Percentiles rank a stretch among this genome's conserved stretches.
phyloP scores from a whole-genome alignment of 2,888 invertebrate species.

The Ichneumon xanthorius region DNA sequence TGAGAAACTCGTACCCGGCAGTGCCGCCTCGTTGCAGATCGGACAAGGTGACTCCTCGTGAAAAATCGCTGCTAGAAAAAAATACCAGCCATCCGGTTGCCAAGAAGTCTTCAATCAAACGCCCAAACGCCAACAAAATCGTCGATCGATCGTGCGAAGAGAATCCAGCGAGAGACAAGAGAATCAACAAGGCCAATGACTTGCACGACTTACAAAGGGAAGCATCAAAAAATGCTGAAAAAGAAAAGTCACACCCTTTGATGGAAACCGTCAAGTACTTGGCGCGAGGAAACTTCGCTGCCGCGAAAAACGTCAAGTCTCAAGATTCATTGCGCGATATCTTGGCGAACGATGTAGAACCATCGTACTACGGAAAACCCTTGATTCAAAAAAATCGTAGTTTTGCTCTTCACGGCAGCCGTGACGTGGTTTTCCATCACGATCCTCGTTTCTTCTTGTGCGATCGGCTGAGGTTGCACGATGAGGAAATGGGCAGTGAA shows the following conservation, averaged over 20 bases:
- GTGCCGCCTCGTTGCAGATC: neutral
- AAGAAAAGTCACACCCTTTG: conserved; percentile 15
- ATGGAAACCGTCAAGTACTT: conserved; percentile 65
- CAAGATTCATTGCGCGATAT: conserved; percentile 36
- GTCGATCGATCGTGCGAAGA: neutral
- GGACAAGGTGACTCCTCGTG: neutral
- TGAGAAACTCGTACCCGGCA: conserved; percentile 25
- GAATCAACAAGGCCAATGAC: neutral
- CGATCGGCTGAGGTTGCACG: conserved; percentile 16
- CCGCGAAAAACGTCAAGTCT: conserved; percentile 29
- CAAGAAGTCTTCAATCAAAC: conserved; percentile 5
- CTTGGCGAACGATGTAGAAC: conserved; percentile 45
- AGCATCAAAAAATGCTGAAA: neutral
- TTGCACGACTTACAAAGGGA: neutral
- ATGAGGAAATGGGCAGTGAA: neutral
- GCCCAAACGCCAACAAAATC: neutral
- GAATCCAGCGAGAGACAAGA: neutral
- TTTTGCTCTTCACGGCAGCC: conserved; percentile 68
- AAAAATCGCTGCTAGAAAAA: conserved; percentile 7
- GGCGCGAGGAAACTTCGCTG: conserved; percentile 48
- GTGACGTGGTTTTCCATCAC: conserved; percentile 50
- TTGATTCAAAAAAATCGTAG: conserved; percentile 26
- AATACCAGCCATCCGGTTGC: conserved; percentile 21
- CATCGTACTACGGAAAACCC: conserved; percentile 11
- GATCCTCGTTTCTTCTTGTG: conserved; percentile 54